Percentiles rank a stretch among this genome's conserved stretches.
Evolutionary conservation across 1,140 invertebrate genomes (phyloP).

Genomic region (Halictus rubicundus): DNA sequence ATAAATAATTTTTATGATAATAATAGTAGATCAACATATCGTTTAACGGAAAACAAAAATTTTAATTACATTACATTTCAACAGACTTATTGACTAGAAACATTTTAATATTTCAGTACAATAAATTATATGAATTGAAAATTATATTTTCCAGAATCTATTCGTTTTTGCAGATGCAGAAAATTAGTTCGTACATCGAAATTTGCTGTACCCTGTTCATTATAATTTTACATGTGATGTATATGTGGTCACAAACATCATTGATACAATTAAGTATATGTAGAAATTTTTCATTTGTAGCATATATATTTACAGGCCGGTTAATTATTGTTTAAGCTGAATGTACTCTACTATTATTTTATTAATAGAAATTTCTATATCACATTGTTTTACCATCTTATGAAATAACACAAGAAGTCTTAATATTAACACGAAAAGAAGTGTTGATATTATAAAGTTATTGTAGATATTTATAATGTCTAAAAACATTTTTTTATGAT

Average conservation of each 20-base stretch:
- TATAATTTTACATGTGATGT: background rate
- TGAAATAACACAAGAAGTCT: too few species aligned
- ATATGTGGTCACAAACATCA: background rate
- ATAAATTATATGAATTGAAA: background rate
- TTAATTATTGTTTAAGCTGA: too few species aligned
- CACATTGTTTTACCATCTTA: background rate
- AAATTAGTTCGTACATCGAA: background rate
- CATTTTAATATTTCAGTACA: background rate
- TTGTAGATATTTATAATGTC: too few species aligned
- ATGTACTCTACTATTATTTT: background rate
- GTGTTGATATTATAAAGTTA: too few species aligned
- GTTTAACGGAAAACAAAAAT: background rate
- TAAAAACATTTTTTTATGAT: too few species aligned
- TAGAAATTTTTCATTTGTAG: too few species aligned
- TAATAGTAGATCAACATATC: background rate
- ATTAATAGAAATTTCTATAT: background rate
- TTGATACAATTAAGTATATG: background rate
- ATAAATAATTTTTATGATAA: background rate
- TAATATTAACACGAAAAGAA: too few species aligned
- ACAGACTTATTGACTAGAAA: conserved; percentile 31
- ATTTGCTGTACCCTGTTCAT: conserved; percentile 32
- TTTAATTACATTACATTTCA: background rate
- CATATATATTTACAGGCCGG: too few species aligned
- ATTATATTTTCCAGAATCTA: background rate
- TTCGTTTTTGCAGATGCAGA: background rate